Conservation (phyloP, 2,113 vertebrate species). For the Pituophis catenifer region DNA sequence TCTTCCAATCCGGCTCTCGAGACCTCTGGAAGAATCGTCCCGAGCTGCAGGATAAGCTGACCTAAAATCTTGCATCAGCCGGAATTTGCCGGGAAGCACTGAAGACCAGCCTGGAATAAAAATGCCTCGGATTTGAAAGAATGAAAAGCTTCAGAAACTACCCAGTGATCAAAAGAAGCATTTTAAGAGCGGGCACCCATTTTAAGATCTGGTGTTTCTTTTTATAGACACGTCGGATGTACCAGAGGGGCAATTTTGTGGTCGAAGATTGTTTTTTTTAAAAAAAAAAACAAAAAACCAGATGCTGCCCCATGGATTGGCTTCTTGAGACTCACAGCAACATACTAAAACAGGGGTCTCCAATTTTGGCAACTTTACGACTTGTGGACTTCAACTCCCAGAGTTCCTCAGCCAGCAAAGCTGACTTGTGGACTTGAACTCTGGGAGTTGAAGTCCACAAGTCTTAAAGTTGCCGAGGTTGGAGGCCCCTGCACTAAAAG, state of each 20-base stretch:
- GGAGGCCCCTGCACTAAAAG: too few species aligned
- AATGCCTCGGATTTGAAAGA: not conserved
- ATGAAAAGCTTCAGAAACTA: constrained; percentile 22
- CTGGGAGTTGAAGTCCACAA: too few species aligned
- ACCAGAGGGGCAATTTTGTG: constrained; percentile 51
- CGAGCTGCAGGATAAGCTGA: accelerated
- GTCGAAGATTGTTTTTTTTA: constrained; percentile 3
- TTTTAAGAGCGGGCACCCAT: constrained; percentile 35
- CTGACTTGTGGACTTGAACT: too few species aligned
- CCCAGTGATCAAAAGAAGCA: constrained; percentile 6
- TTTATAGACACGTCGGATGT: constrained; percentile 34
- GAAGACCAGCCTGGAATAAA: constrained; percentile 40
- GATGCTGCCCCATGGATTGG: not conserved
- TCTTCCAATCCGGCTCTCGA: not conserved
- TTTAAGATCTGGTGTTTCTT: constrained; percentile 6
- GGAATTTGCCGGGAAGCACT: constrained; percentile 10
- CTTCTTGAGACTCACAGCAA: constrained; percentile 59
- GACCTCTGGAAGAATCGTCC: not conserved
- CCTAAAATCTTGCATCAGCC: not conserved
- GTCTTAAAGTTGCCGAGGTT: too few species aligned
- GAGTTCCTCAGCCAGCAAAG: too few species aligned
- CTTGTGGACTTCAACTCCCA: too few species aligned
- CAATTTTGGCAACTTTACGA: too few species aligned
- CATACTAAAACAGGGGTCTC: not conserved
- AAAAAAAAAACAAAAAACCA: not conserved